Conservation (phyloP, 2,888 invertebrate species). For the Chrysodeixis includens region DNA sequence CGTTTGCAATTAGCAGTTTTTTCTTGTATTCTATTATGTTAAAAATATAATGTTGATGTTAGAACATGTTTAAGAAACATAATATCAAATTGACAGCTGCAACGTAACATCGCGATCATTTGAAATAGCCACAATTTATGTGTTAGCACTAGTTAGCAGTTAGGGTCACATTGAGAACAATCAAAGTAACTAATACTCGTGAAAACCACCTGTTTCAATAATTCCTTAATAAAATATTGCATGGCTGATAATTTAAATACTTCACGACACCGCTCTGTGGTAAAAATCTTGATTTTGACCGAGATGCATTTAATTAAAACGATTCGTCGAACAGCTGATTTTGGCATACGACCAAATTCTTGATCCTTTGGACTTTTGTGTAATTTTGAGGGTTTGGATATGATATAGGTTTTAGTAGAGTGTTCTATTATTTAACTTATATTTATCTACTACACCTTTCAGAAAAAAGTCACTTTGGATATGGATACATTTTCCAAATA, state of each 20-base stretch:
- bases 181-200: neutral
- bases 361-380: conserved; percentile 28
- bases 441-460: too few relatives aligned
- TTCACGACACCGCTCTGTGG: conserved; percentile 11
- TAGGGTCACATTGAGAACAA: conserved; percentile 36
- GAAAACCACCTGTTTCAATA: conserved; percentile 34
- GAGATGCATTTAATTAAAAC: conserved; percentile 45
- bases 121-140: conserved; percentile 2
- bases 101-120: too few relatives aligned
- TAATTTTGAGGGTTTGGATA: neutral
- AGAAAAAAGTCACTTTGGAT: too few relatives aligned
- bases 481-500: too few relatives aligned
- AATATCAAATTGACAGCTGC: too few relatives aligned
- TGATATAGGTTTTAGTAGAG: too few relatives aligned
- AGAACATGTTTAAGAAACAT: too few relatives aligned
- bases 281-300: conserved; percentile 27
- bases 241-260: conserved; percentile 8
- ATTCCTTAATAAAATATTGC: conserved; percentile 31
- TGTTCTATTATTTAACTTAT: too few relatives aligned
- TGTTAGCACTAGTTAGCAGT: too few relatives aligned
- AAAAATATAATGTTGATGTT: too few relatives aligned
- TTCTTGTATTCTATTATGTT: too few relatives aligned
- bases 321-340: conserved; percentile 14
- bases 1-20: too few relatives aligned
- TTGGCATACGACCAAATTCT: conserved; percentile 46